Evolutionary conservation across 2,797 vertebrate species (phyloP), one percentile per base, ranked within the genome.

Genomic region (Australoheros facetus): DNA sequence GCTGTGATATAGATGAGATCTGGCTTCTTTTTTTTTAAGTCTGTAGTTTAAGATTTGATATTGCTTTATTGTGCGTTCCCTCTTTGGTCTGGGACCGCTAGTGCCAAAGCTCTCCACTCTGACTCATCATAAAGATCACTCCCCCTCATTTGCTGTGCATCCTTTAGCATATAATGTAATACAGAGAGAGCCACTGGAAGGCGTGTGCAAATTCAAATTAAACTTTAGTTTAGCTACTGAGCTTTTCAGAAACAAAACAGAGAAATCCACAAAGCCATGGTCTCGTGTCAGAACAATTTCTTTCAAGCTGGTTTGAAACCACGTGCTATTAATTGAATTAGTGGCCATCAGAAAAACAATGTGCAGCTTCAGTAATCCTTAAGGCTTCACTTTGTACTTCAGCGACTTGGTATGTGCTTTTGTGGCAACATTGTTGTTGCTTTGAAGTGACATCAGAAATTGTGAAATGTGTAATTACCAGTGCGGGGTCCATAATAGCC

Each of bases 401-500:
- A 28, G 57, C 71, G 62, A 82, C 86, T 78, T 64, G 45, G 71
- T 56, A 69, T 84, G 69, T 73, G 73, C 86, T 89, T 91, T 77
- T 83, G 79, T 88, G 84, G 87, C 83, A 85, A 87, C 83, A 66
- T 81, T 91, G 90, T 91, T 90, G 84, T 85, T 89, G 76, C 95
- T 96, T 96, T 95, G 95, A 95, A 95, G 95, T 94, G 86, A 91
- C 92, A 90, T 88, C 91, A 90, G 88, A 93, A 93, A 93, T 91
- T 59, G 86, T 86, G 85, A 92, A 93, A 94, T 90, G 85, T 89
- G 89, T 95, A 96, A 96, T 96, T 94, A 95, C 93, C 89, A 86
- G 84, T 80, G 82, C 90, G 79, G 87, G 85, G 87, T 82, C 91
- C 87, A 86, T 94, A 95, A 94, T 93, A 81, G 91, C 85, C 82